A percentile compares a stretch with the other conserved stretches of the same genome.
Evolutionary conservation across 2,797 vertebrate species (phyloP).

Genomic region (Danio choprae): DNA sequence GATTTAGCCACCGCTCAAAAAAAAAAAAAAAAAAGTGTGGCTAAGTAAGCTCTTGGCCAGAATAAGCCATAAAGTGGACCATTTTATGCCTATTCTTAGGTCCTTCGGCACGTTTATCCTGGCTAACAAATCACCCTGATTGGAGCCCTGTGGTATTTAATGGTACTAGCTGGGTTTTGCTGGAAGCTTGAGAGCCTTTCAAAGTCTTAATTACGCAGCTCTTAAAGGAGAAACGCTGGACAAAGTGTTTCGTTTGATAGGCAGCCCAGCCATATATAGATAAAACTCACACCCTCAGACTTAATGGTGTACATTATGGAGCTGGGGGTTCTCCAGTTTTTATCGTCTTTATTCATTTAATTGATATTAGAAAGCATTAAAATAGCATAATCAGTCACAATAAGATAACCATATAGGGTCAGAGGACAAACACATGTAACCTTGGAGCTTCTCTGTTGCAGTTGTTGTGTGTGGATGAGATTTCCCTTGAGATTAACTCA

Average conservation of each 20-base stretch:
- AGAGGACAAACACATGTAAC: conserved; percentile 31
- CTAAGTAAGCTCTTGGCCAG: not conserved
- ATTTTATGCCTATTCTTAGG: conserved; percentile 9
- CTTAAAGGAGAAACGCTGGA: conserved; percentile 14
- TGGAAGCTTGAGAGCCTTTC: conserved; percentile 16
- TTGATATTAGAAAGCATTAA: not conserved
- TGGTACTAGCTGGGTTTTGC: not conserved
- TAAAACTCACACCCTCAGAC: not conserved
- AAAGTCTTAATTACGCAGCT: conserved; percentile 31
- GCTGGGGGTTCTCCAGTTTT: not conserved
- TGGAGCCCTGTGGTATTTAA: conserved; percentile 25
- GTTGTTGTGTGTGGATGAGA: conserved; percentile 17
- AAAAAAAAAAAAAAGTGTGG: not conserved
- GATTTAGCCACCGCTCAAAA: not conserved
- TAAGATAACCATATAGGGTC: not conserved
- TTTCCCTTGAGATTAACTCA: conserved; percentile 17
- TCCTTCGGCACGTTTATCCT: not conserved
- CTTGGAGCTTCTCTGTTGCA: conserved; percentile 15
- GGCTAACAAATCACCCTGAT: conserved; percentile 5
- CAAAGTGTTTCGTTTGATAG: conserved; percentile 26
- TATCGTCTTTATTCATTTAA: not conserved
- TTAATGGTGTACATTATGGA: conserved; percentile 4
- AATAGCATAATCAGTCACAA: conserved; percentile 7
- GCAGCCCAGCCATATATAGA: not conserved
- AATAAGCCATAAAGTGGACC: not conserved